Evolutionary conservation across 2,113 vertebrate genomes (phyloP), one percentile per base, ranked within the genome.

Genomic region (Lasiurus cinereus): DNA sequence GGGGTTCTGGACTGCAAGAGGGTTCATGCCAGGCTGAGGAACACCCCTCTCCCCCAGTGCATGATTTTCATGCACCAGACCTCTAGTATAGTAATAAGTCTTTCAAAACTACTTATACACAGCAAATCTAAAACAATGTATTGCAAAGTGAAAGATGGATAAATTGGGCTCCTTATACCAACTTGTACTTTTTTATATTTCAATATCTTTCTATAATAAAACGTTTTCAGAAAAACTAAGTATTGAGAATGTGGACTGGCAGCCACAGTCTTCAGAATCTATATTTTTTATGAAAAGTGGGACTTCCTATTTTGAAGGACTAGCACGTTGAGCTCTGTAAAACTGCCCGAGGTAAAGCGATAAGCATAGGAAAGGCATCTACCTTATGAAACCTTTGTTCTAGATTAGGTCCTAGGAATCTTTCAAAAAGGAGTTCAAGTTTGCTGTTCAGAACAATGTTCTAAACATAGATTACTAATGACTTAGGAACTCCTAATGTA

Each of bases 401-500:
- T 80, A 8, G 46, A 54, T 31, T 12, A 66, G 62, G 85, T 29
- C 24, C 67, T 88, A 77, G 27, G 74, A 93, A 93, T 82, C 84
- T 85, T 84, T 82, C 73, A 69, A 82, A 96, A 72, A 95, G 79
- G 77, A 93, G 36, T 73, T 74, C 48, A 73, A 93, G 52, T 90
- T 83, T 78, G 43, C 90, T 82, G 16, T 50, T 91, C 72, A 78
- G 64, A 95, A 77, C 50, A 79, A 69, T 46, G 69, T 12, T 19
- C 2, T 50, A 24, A 87, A 88, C 39, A 87, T 21, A 52, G 46
- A 78, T 94, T 84, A 83, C 46, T 91, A 80, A 87, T 83, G 77
- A 77, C 87, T 93, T 85, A 94, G 18, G 48, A 91, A 93, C 87
- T 92, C 69, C 91, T 83, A 89, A 83, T 64, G 19, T 69, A 85